phyloP scores from a whole-genome alignment of 2,888 invertebrate genomes.

The Hirtodrosophila histrioides region DNA sequence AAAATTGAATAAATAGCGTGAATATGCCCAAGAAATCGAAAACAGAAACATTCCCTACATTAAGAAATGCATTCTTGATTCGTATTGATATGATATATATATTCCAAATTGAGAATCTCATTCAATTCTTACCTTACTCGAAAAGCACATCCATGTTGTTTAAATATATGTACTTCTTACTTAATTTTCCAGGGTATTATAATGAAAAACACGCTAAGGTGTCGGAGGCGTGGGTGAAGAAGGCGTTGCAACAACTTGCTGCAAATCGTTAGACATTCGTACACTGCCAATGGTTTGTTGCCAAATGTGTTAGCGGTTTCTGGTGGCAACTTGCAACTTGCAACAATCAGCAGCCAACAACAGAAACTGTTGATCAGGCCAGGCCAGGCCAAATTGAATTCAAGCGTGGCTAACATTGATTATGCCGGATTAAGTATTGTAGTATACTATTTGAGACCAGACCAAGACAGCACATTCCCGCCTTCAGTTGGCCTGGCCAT shows the following conservation, averaged over 20 bases:
- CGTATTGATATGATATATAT: neutral
- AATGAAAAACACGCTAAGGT: slow-evolving; percentile 57
- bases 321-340: slow-evolving; percentile 48
- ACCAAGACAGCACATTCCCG: slow-evolving; percentile 9
- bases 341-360: slow-evolving; percentile 57
- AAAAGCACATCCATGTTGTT: neutral
- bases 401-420: slow-evolving; percentile 75
- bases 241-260: slow-evolving; percentile 41
- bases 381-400: slow-evolving; percentile 63
- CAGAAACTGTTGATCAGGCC: slow-evolving; percentile 19
- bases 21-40: too few species aligned
- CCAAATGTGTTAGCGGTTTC: slow-evolving; percentile 43
- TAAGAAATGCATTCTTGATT: too few species aligned
- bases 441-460: neutral
- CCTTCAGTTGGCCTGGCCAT: slow-evolving; percentile 28
- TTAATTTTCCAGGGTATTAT: slow-evolving; percentile 42
- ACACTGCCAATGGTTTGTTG: slow-evolving; percentile 50
- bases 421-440: slow-evolving; percentile 44
- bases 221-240: slow-evolving; percentile 66
- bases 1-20: too few species aligned
- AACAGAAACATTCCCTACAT: too few species aligned
- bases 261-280: slow-evolving; percentile 22
- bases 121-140: too few species aligned
- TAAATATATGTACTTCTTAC: neutral
- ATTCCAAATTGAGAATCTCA: too few species aligned